A percentile compares a stretch with the other conserved stretches of the same genome.
These are phyloP conservation scores for Diarsia mendica DNA, from an alignment of 2,888 invertebrate species.

Conservation along the genomic window DNA sequence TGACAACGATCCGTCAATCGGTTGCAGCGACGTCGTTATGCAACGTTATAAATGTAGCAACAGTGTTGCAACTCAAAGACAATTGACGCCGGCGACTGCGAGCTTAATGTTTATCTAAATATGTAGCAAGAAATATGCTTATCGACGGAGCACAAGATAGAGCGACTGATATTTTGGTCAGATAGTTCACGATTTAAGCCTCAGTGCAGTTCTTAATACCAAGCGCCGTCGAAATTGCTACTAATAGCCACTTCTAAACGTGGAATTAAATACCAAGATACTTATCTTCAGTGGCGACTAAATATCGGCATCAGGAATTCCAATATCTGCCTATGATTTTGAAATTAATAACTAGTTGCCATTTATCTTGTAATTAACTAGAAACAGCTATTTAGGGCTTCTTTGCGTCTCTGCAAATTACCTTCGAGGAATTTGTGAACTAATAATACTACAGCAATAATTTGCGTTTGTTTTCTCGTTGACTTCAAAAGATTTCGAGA, in stretches of 20 bases:
- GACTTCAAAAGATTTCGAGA: conserved; percentile 32
- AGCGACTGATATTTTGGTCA: conserved; percentile 48
- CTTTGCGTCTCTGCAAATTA: conserved; percentile 39
- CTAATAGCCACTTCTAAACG: conserved; percentile 54
- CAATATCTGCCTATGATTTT: conserved; percentile 53
- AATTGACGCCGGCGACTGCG: conserved; percentile 51
- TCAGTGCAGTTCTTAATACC: conserved; percentile 53
- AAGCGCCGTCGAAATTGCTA: conserved; percentile 46
- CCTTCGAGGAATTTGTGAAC: conserved; percentile 18
- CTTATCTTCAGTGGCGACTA: conserved; percentile 52
- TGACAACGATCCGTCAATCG: conserved; percentile 47
- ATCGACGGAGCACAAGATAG: conserved; percentile 47
- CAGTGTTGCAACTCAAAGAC: conserved; percentile 53
- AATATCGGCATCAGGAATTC: conserved; percentile 55
- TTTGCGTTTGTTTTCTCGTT: conserved; percentile 16
- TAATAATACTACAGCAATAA: conserved; percentile 18
- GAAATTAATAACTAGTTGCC: conserved; percentile 51
- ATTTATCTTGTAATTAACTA: conserved; percentile 59
- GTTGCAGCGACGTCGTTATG: conserved; percentile 41
- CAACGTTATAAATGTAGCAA: conserved; percentile 45
- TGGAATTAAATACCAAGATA: conserved; percentile 58
- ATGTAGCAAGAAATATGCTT: conserved; percentile 58
- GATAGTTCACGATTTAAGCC: conserved; percentile 58
- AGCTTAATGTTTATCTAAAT: conserved; percentile 57
- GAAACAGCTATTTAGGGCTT: conserved; percentile 46